Conservation (phyloP, 2,113 vertebrate genomes). For the Oncorhynchus tshawytscha region DNA sequence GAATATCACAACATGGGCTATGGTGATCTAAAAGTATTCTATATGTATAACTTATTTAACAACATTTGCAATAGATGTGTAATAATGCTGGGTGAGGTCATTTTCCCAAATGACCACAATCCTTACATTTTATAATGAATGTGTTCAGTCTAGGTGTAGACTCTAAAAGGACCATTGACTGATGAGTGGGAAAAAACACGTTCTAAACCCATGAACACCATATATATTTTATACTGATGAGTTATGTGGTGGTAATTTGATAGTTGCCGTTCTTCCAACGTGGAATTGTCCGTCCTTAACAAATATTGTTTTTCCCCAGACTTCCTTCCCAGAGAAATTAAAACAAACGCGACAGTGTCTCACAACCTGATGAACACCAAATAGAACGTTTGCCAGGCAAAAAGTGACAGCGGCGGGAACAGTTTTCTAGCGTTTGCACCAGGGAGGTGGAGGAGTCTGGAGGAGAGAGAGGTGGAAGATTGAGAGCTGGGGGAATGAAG, state of each 20-base stretch:
- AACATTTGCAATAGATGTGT: no score
- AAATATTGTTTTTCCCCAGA: slow-evolving; percentile 57
- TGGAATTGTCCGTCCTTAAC: slow-evolving; percentile 49
- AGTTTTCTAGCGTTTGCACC: slow-evolving; percentile 14
- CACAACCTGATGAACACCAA: slow-evolving; percentile 61
- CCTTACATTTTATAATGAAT: background rate
- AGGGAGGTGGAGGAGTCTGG: background rate
- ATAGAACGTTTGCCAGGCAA: slow-evolving; percentile 49
- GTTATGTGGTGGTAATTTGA: slow-evolving; percentile 46
- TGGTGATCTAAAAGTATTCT: background rate
- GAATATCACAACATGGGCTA: background rate
- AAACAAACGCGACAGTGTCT: slow-evolving; percentile 56
- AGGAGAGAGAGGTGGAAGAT: slow-evolving; percentile 26
- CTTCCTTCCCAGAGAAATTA: slow-evolving; percentile 42
- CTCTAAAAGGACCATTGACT: background rate
- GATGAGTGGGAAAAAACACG: background rate
- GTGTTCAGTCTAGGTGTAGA: background rate
- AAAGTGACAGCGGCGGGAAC: slow-evolving; percentile 28
- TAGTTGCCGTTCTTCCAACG: slow-evolving; percentile 42
- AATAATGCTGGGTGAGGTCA: background rate
- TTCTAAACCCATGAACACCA: no score
- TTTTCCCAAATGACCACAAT: slow-evolving; percentile 22
- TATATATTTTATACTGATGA: slow-evolving; percentile 37
- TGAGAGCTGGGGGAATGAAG: slow-evolving; percentile 56
- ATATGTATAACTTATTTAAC: no score